phyloP scores from a whole-genome alignment of 2,113 vertebrate genomes.

The Elgaria multicarinata region DNA sequence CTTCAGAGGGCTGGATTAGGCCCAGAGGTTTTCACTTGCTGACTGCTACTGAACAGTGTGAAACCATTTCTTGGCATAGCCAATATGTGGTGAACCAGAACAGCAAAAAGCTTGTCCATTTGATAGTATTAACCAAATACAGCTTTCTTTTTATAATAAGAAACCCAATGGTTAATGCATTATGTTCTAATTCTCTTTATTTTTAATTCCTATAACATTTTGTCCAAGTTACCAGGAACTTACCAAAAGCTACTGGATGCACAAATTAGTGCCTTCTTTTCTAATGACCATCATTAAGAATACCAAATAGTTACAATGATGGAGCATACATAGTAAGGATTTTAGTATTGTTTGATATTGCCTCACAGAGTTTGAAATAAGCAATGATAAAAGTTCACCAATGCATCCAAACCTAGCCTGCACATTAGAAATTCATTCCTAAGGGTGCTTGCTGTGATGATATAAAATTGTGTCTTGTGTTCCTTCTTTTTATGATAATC shows the following conservation, averaged over 20 bases:
- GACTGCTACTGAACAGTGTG: not conserved
- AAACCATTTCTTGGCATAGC: not conserved
- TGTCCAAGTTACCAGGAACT: not conserved
- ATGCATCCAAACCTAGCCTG: not conserved
- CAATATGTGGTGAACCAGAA: not conserved
- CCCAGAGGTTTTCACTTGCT: not conserved
- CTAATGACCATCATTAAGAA: not conserved
- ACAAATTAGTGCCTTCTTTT: constrained; percentile 18
- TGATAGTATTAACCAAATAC: accelerated
- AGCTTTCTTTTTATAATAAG: not conserved
- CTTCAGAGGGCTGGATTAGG: not conserved
- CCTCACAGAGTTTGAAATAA: constrained; percentile 28
- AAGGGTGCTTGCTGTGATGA: not conserved
- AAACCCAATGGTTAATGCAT: constrained; percentile 4
- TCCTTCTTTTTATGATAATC: constrained; percentile 54
- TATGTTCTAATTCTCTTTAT: not conserved
- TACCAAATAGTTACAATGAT: not conserved
- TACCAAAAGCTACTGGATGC: not conserved
- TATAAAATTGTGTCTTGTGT: constrained; percentile 16
- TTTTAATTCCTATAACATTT: not conserved
- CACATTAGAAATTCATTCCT: constrained; percentile 9
- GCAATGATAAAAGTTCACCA: constrained; percentile 18
- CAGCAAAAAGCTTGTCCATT: too few relatives aligned
- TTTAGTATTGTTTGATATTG: constrained; percentile 13
- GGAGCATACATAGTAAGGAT: accelerated